Base-by-base conservation (phyloP, 64 coral and sea anemone genomes). In the Montipora capricornis region DNA sequence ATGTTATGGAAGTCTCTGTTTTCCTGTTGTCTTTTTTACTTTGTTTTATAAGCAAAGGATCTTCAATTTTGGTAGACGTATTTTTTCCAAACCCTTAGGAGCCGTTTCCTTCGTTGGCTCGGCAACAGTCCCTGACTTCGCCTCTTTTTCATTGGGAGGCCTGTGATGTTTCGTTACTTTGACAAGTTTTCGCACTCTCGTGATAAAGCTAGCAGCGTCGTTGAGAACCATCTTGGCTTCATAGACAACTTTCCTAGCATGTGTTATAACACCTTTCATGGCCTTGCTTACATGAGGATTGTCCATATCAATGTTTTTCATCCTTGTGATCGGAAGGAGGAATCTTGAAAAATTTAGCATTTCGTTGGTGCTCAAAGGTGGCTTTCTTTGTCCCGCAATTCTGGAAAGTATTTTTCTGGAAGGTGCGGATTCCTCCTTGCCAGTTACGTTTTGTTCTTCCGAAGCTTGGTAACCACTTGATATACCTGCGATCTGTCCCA, bases 141-240 rank as follows among this genome's bases (percentile, higher is more conserved):
- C n/a, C 19, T 24, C 49, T 14, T 89, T 76, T 45, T 26, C 59
- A 11, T 58, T 49, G 20, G 70, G 20, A 14, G 60, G 82, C n/a
- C 66, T 73, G 45, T 91, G 74, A 51, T 73, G n/a, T 91, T 74
- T 82, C 53, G 44, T 91, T 7, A 82, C 91, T 62, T 86, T 77
- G 16, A 94, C 91, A 71, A 94, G 90, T 13, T 80, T 80, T 83
- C 73, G 44, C 15, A 96, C 95, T 49, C 80, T 90, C 12, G 66
- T 84, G 20, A 96, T 81, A 71, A 96, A 92, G 57, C 66, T 77
- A 20, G 81, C 92, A 5, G 84, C 95, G 51, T 87, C 91, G 17
- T 90, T 89, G 4, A 93, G 73, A 22, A 94, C 91, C 7, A 76
- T 87, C 71, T 96, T 96, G 22, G 95, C 91, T 80, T 96, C 91